phyloP scores from a whole-genome alignment of 2,113 vertebrate genomes.

The Otis tarda region DNA sequence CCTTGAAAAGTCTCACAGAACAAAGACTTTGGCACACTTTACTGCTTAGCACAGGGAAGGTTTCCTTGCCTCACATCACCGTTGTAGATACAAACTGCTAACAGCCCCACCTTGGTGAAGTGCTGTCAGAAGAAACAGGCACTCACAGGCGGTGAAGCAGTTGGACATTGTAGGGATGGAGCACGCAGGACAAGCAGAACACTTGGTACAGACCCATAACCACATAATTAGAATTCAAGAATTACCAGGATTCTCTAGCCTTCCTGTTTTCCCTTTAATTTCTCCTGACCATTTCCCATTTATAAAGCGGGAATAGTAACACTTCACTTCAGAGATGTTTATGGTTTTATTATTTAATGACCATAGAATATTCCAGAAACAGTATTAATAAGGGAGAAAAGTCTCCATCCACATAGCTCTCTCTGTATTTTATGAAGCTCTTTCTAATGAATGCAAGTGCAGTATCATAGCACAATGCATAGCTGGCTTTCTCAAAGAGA shows the following conservation, averaged over 20 bases:
- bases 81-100: neutral
- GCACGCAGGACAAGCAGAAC: neutral
- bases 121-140: neutral
- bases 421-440: neutral
- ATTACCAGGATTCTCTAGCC: neutral
- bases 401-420: neutral
- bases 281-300: neutral
- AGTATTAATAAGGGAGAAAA: neutral
- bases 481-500: neutral
- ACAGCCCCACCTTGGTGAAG: neutral
- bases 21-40: neutral
- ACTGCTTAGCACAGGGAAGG: neutral
- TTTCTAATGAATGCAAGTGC: neutral
- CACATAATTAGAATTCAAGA: neutral
- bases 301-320: neutral
- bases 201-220: neutral
- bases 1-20: neutral
- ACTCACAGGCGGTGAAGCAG: neutral
- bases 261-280: neutral
- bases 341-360: neutral
- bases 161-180: neutral
- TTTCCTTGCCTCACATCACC: neutral
- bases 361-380: neutral
- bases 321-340: neutral
- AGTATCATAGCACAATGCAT: rapidly evolving